Evolutionary conservation across 1,140 invertebrate species (phyloP).

Genomic region (Leguminivora glycinivorella): DNA sequence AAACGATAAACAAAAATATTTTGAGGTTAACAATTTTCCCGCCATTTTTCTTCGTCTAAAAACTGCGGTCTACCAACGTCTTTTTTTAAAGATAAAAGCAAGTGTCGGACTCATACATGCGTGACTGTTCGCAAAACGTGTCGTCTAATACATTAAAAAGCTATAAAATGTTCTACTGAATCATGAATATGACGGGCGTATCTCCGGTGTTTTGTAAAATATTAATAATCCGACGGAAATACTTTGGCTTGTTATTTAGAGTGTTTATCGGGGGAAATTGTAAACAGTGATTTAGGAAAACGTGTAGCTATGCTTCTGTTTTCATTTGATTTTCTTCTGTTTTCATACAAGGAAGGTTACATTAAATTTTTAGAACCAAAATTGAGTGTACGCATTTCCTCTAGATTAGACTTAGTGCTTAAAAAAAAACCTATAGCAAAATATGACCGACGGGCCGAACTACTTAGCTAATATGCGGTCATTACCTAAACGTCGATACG

Average conservation of each 20-base stretch:
- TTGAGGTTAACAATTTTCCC: constrained; percentile 42
- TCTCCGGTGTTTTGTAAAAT: constrained; percentile 45
- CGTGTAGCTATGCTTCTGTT: not conserved
- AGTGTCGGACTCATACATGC: constrained; percentile 49
- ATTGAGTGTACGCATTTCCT: too few relatives aligned
- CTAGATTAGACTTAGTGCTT: too few relatives aligned
- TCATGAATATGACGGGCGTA: constrained; percentile 41
- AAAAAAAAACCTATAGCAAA: too few relatives aligned
- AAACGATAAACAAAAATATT: constrained; percentile 33
- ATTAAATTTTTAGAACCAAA: too few relatives aligned
- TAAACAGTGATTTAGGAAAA: not conserved
- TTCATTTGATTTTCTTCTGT: too few relatives aligned
- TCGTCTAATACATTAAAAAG: constrained; percentile 67
- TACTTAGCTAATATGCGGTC: too few relatives aligned
- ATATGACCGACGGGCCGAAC: too few relatives aligned
- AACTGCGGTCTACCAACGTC: constrained; percentile 42
- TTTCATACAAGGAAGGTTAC: too few relatives aligned
- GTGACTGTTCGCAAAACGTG: constrained; percentile 52
- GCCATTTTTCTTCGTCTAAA: constrained; percentile 30
- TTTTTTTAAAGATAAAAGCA: constrained; percentile 59
- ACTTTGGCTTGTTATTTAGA: constrained; percentile 27
- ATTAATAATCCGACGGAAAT: constrained; percentile 46
- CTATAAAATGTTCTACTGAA: constrained; percentile 56
- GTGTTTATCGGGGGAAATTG: constrained; percentile 10
- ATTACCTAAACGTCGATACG: too few relatives aligned